phyloP scores from a whole-genome alignment of 2,113 vertebrate species.

The Perca fluviatilis region DNA sequence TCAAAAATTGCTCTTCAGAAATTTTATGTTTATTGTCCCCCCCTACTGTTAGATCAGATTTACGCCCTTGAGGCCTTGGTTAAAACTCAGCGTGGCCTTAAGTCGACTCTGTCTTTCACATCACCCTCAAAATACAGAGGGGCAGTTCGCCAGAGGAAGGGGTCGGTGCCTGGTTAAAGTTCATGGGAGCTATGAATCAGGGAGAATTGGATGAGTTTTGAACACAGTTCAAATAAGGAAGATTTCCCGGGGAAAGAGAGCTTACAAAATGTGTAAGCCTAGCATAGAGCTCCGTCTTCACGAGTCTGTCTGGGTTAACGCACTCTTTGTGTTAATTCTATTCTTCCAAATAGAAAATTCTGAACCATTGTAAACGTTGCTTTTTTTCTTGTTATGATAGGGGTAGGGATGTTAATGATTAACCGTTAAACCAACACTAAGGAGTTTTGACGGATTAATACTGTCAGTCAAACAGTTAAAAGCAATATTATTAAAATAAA shows the following conservation, averaged over 20 bases:
- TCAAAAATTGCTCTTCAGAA: no score
- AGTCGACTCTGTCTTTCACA: constrained; percentile 41
- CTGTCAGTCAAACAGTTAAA: no score
- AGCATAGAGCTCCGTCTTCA: background rate
- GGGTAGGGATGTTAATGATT: no score
- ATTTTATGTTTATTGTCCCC: no score
- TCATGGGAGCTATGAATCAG: constrained; percentile 53
- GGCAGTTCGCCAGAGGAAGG: constrained; percentile 8
- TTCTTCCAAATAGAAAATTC: no score
- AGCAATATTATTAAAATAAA: no score
- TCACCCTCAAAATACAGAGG: constrained; percentile 34
- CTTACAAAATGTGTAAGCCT: background rate
- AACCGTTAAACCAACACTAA: no score
- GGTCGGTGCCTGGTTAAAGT: constrained; percentile 36
- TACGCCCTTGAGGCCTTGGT: constrained; percentile 45
- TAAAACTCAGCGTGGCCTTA: constrained; percentile 51
- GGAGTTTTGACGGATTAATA: no score
- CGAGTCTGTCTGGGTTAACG: background rate
- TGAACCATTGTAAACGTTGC: background rate
- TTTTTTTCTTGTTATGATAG: background rate
- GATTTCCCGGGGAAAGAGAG: background rate
- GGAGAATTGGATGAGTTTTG: constrained; percentile 12
- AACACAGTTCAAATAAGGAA: background rate
- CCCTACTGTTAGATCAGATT: no score
- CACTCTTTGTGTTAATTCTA: no score